Conservation (phyloP, 1,140 invertebrate genomes). For the Drosophila neocordata region DNA sequence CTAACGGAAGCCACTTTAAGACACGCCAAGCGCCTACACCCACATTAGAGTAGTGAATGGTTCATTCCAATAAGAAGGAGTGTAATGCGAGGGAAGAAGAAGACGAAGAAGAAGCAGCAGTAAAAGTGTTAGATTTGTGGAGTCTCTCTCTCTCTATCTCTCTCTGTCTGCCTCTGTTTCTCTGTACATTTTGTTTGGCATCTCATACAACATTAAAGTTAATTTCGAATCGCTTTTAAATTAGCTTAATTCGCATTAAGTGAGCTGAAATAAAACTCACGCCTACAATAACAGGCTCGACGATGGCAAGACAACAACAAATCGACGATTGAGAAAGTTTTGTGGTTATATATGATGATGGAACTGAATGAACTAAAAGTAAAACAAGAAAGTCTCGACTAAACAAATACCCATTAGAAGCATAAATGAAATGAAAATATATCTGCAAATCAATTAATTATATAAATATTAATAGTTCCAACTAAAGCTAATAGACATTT, state of each 20-base stretch:
- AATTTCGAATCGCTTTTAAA: constrained; percentile 82
- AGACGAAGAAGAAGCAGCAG: constrained; percentile 14
- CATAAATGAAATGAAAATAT: no score
- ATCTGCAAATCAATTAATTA: no score
- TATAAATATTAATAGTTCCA: no score
- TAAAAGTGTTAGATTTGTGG: constrained; percentile 48
- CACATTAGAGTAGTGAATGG: constrained; percentile 18
- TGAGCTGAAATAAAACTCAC: constrained; percentile 76
- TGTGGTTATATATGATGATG: neutral
- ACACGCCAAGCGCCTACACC: constrained; percentile 62
- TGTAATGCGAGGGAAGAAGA: constrained; percentile 9
- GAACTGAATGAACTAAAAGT: neutral
- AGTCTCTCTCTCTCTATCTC: constrained; percentile 16
- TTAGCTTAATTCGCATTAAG: constrained; percentile 82
- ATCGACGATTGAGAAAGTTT: constrained; percentile 20
- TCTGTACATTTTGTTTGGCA: constrained; percentile 33
- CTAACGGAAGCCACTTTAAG: constrained; percentile 74
- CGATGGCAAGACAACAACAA: constrained; percentile 23
- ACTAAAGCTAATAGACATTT: no score
- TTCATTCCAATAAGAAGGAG: neutral
- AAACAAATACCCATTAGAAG: neutral
- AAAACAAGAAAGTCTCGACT: neutral
- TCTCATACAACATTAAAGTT: constrained; percentile 74
- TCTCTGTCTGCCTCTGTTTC: constrained; percentile 12
- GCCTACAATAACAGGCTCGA: constrained; percentile 56